A percentile compares a stretch with the other conserved stretches of the same genome.
These are phyloP conservation scores for Dolichoris vasculosae DNA, from an alignment of 1,140 invertebrate species.

Conservation along the genomic window DNA sequence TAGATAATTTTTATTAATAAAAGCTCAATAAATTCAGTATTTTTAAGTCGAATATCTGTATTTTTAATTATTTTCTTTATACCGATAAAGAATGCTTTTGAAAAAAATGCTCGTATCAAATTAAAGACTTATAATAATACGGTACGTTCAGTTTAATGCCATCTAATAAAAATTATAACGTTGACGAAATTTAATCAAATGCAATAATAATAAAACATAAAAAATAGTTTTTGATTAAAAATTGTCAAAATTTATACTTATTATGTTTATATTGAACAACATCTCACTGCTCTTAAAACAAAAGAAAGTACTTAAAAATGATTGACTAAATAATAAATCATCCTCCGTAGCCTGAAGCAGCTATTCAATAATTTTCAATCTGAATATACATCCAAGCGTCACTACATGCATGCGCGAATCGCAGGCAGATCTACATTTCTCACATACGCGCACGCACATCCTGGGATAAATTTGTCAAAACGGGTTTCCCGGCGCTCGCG, in stretches of 20 bases:
- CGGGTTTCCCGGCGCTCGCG: not conserved
- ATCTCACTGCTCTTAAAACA: not conserved
- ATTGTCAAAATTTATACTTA: not conserved
- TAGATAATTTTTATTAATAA: no score
- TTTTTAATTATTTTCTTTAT: no score
- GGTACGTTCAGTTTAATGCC: no score
- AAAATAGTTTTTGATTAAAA: not conserved
- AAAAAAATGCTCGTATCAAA: no score
- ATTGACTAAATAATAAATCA: conserved; percentile 25
- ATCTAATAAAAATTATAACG: no score
- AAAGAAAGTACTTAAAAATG: conserved; percentile 2
- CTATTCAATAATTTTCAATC: conserved; percentile 25
- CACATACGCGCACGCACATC: not conserved
- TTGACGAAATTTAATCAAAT: no score
- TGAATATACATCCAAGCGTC: not conserved
- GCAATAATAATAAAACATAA: no score
- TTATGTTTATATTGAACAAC: not conserved
- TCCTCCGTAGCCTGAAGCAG: not conserved
- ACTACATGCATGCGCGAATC: not conserved
- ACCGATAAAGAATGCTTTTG: no score
- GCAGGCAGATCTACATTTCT: conserved; percentile 21
- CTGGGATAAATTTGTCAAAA: conserved; percentile 29
- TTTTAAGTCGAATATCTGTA: no score
- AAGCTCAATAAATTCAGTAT: no score
- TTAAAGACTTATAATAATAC: no score